Conservation (phyloP, 2,888 invertebrate genomes). For the Polydrusus pterygomalis region DNA sequence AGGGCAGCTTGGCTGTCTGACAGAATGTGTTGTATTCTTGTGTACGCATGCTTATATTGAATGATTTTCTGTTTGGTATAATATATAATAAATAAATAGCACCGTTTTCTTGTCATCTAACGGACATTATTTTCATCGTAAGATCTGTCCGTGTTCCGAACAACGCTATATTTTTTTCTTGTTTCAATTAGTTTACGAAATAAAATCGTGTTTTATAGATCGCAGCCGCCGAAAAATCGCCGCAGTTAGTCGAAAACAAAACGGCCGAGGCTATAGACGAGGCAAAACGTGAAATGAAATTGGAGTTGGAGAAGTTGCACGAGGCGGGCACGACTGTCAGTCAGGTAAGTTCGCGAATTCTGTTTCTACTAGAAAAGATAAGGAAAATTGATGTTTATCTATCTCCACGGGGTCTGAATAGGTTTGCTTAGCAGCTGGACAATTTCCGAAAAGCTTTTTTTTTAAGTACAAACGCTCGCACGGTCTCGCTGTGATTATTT, state of each 20-base stretch:
- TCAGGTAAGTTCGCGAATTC: constrained; percentile 43
- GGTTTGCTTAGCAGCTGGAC: background rate
- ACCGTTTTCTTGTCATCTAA: too few relatives aligned
- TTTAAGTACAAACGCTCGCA: background rate
- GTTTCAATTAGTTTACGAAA: too few relatives aligned
- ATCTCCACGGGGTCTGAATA: background rate
- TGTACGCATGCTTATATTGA: too few relatives aligned
- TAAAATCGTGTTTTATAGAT: constrained; percentile 44
- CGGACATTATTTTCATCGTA: too few relatives aligned
- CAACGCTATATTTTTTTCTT: too few relatives aligned
- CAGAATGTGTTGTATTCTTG: too few relatives aligned
- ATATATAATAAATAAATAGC: too few relatives aligned
- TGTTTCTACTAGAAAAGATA: background rate
- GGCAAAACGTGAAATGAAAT: constrained; percentile 49
- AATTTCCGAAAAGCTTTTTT: background rate
- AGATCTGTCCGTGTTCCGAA: too few relatives aligned
- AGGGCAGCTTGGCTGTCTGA: too few relatives aligned
- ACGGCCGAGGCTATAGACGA: constrained; percentile 50
- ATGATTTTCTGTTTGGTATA: too few relatives aligned
- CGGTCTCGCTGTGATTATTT: too few relatives aligned
- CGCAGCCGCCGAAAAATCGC: constrained; percentile 6
- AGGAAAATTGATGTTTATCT: background rate
- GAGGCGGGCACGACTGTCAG: constrained; percentile 45
- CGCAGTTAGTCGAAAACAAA: constrained; percentile 36
- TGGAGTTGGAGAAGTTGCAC: constrained; percentile 52